These are phyloP conservation scores for Apis florea DNA, from an alignment of 1,140 invertebrate species.

Conservation along the genomic window DNA sequence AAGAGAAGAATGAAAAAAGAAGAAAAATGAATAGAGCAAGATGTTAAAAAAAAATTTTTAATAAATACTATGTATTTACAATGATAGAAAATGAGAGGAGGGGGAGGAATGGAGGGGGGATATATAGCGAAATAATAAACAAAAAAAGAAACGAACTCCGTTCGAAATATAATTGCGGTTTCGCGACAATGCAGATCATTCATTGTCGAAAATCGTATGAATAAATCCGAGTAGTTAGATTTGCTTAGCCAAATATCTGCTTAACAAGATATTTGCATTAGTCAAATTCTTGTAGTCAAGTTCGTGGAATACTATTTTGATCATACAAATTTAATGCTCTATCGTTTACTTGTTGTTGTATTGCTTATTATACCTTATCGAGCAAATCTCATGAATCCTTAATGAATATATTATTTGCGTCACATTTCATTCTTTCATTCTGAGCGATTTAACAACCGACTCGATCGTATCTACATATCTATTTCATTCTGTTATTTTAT, in stretches of 20 bases:
- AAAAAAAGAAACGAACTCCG: not conserved
- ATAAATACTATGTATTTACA: too few relatives aligned
- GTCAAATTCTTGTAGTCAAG: not conserved
- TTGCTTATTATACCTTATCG: not conserved
- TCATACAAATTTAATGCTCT: conserved; percentile 4
- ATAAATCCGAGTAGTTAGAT: too few relatives aligned
- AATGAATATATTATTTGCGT: too few relatives aligned
- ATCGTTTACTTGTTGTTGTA: conserved; percentile 26
- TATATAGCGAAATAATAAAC: too few relatives aligned
- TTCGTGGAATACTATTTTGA: not conserved
- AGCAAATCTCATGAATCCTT: not conserved
- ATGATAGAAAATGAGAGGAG: too few relatives aligned
- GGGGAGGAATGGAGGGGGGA: too few relatives aligned
- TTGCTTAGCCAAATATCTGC: too few relatives aligned
- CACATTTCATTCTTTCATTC: not conserved
- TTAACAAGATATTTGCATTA: not conserved
- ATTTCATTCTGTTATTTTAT: not conserved
- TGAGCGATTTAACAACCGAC: not conserved
- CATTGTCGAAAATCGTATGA: too few relatives aligned
- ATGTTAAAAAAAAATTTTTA: too few relatives aligned
- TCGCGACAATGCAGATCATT: not conserved
- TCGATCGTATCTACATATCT: not conserved
- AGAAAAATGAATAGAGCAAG: too few relatives aligned
- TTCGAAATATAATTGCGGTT: not conserved
- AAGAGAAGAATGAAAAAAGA: too few relatives aligned